Percentiles rank a stretch among this genome's conserved stretches.
These are phyloP conservation scores for Zoanthus solanderi DNA, from an alignment of 92 coral and sea anemone species.

Conservation along the genomic window DNA sequence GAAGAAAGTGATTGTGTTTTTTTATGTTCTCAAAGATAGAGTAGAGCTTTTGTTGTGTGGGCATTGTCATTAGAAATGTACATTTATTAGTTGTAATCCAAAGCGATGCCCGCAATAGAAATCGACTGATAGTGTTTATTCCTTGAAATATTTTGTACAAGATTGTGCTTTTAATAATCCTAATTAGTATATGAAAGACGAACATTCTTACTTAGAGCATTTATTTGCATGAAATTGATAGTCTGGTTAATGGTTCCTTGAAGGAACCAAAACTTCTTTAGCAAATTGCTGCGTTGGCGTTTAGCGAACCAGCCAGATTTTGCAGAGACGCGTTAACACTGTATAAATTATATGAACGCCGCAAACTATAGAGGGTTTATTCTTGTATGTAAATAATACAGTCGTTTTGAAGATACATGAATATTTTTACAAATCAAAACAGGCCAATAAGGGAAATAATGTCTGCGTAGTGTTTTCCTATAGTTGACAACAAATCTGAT, in stretches of 20 bases:
- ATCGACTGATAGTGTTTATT: constrained; percentile 1
- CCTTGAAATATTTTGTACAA: not conserved
- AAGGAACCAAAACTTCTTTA: not conserved
- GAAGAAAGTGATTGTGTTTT: not conserved
- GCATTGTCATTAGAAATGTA: constrained; percentile 41
- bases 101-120: constrained; percentile 46
- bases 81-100: constrained; percentile 34
- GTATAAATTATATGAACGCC: constrained; percentile 23
- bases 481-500: constrained; percentile 15
- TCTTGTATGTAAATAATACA: constrained; percentile 62
- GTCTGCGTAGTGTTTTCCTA: constrained; percentile 25
- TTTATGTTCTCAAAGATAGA: not conserved
- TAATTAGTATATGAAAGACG: not conserved
- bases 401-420: constrained; percentile 51
- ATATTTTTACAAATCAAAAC: constrained; percentile 69
- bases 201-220: not conserved
- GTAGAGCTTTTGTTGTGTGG: not conserved
- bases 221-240: constrained; percentile 8
- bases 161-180: constrained; percentile 2
- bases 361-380: not conserved
- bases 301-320: not conserved
- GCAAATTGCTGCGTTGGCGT: constrained; percentile 22
- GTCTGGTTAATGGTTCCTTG: not conserved
- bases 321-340: constrained; percentile 3
- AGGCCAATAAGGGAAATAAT: constrained; percentile 51